Evolutionary conservation across 1,140 invertebrate genomes (phyloP), one percentile per base, ranked within the genome.

Genomic region (Oreohelix idahoensis): DNA sequence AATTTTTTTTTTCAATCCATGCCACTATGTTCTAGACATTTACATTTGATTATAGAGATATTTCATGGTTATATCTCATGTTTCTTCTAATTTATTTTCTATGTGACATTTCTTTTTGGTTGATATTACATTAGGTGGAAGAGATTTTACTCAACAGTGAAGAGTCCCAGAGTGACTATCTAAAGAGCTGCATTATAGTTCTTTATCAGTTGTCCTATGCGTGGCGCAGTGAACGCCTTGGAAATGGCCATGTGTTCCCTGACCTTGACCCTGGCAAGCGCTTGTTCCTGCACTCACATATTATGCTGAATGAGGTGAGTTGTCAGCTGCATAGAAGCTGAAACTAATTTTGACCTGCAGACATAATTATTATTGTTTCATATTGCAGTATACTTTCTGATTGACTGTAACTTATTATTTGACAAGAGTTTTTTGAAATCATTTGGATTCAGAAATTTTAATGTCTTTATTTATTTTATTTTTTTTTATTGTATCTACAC

Each of bases 111-210:
- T n/a, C n/a, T 17, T 17, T 49, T 17, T 15, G 23, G 4, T 58
- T 58, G 53, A 4, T 58, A n/a, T 58, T 39, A 26, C n/a, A 71
- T 29, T 58, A 86, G 73, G 79, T 83, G 42, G 88, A 91, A 75
- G 84, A 87, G 20, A 88, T 90, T 58, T 49, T 90, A 15, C 83
- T 87, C 39, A 86, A 89, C 69, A 78, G 84, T 2, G 81, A 85
- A 15, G 83, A 75, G 42, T 85, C 86, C 1, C 81, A 87, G 26
- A 80, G 77, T n/a, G 87, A 89, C 70, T 89, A 89, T 73, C 51
- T 90, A 29, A 88, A 88, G 71, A 90, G 89, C 84, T 89, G 87
- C 53, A 78, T 92, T 13, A 58, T 88, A 53, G 86, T 88, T 10
- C 84, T 91, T 32, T 87, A 87, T 81, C 85, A 89, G 71, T 85